Evolutionary conservation across 2,113 vertebrate genomes (phyloP).

Genomic region (Paradisaea rubra): DNA sequence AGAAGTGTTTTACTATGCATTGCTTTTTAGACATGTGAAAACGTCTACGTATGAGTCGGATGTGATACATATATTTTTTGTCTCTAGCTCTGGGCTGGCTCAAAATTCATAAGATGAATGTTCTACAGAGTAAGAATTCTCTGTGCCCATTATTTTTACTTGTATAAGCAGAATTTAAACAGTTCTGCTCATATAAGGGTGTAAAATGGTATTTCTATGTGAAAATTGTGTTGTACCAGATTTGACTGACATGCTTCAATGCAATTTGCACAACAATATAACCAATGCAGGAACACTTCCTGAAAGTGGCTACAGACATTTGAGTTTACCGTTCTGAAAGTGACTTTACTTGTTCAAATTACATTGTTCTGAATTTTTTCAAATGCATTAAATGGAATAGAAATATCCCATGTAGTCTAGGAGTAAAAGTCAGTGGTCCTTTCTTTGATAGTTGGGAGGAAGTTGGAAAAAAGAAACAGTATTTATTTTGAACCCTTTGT

Average conservation of each 20-base stretch:
- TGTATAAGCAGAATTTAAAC: background rate
- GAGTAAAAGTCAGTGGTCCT: background rate
- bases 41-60: background rate
- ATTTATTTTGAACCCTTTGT: background rate
- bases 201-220: background rate
- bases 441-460: fast-evolving
- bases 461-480: background rate
- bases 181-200: background rate
- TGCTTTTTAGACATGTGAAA: background rate
- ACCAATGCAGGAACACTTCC: background rate
- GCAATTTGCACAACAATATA: background rate
- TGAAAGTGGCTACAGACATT: background rate
- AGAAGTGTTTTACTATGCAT: background rate
- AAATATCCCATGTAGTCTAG: background rate
- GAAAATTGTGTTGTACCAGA: background rate
- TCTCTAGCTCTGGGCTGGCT: background rate
- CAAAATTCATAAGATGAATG: background rate
- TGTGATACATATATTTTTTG: background rate
- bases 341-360: background rate
- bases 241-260: background rate
- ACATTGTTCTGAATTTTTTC: background rate
- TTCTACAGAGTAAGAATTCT: background rate
- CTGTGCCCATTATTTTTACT: background rate
- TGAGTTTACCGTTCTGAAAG: background rate
- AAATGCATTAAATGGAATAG: background rate